Percentiles rank a stretch among this genome's conserved stretches.
Conservation (phyloP, 1,140 invertebrate genomes). For the Chironomus striatipennis region DNA sequence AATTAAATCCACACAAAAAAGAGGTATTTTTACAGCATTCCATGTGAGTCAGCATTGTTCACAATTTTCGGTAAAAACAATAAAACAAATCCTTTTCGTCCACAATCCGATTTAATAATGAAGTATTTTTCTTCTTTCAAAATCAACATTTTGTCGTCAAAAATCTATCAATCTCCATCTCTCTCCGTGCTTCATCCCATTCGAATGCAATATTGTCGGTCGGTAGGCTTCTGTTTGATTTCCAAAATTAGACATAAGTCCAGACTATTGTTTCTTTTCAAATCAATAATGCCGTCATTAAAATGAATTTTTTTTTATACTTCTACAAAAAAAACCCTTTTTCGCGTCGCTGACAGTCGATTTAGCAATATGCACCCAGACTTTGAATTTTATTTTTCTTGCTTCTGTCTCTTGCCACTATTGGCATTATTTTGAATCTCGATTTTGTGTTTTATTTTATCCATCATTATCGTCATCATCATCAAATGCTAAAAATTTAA, state of each 20-base stretch:
- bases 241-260: constrained; percentile 21
- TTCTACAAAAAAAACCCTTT: not conserved
- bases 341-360: not conserved
- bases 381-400: not conserved
- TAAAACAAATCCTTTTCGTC: not conserved
- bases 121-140: constrained; percentile 1
- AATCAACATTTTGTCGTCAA: not conserved
- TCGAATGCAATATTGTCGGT: constrained; percentile 7
- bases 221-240: not conserved
- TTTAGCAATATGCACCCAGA: constrained; percentile 18
- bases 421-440: not conserved
- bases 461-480: no score
- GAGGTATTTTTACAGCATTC: not conserved
- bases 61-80: constrained; percentile 9
- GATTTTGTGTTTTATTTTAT: no score
- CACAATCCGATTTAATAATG: constrained; percentile 7
- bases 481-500: no score
- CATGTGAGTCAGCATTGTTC: not conserved
- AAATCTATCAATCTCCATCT: not conserved
- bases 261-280: constrained; percentile 18
- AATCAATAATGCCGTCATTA: constrained; percentile 22
- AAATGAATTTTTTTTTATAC: not conserved
- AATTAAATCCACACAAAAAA: not conserved
- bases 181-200: not conserved
- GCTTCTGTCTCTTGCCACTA: not conserved